These are phyloP conservation scores for Paraplagusia blochii DNA, from an alignment of 2,113 vertebrate genomes.

Conservation along the genomic window DNA sequence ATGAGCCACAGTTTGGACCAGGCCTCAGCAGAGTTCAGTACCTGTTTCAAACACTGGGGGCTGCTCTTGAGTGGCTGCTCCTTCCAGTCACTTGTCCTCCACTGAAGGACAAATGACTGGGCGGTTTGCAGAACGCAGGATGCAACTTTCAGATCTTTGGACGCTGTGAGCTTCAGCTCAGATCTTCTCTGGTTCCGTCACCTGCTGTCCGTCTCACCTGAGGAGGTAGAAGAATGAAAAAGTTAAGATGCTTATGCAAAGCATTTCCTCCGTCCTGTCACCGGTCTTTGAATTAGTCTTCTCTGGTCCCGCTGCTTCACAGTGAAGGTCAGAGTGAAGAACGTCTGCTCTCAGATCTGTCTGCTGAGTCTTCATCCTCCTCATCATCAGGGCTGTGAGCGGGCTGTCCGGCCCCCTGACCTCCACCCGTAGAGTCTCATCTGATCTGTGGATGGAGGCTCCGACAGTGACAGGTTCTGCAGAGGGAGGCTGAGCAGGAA, in stretches of 20 bases:
- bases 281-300: conserved; percentile 50
- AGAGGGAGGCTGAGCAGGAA: conserved; percentile 17
- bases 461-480: conserved; percentile 14
- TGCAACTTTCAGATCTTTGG: conserved; percentile 1
- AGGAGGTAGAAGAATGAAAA: conserved; percentile 21
- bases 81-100: not conserved
- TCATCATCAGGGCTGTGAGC: not conserved
- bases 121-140: too few species aligned
- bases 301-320: conserved; percentile 25
- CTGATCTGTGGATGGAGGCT: conserved; percentile 26
- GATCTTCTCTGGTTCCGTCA: conserved; percentile 36
- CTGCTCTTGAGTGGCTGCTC: too few species aligned
- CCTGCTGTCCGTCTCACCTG: conserved; percentile 53
- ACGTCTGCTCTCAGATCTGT: conserved; percentile 18
- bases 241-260: conserved; percentile 60
- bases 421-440: conserved; percentile 23
- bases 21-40: too few species aligned
- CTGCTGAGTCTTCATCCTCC: conserved; percentile 32
- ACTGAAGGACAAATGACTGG: conserved; percentile 22
- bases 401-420: conserved; percentile 22
- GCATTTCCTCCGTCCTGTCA: conserved; percentile 47
- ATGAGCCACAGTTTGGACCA: too few species aligned
- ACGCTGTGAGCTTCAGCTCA: conserved; percentile 27
- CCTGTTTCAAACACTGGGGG: too few species aligned
- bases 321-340: conserved; percentile 40